Percentiles rank a stretch among this genome's conserved stretches.
These are phyloP conservation scores for Parthenolecanium corni DNA, from an alignment of 2,888 invertebrate species.

Conservation along the genomic window DNA sequence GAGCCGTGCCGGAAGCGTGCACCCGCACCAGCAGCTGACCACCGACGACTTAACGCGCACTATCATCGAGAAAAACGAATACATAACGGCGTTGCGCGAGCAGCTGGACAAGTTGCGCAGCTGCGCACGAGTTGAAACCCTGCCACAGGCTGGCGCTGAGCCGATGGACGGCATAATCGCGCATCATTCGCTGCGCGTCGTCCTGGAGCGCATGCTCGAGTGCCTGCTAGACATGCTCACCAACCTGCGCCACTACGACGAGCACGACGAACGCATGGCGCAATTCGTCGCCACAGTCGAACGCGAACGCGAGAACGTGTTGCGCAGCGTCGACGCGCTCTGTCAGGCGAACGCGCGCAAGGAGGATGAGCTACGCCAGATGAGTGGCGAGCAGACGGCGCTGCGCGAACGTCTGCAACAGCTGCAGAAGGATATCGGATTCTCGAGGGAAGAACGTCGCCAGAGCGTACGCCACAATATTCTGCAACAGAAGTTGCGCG, in stretches of 20 bases:
- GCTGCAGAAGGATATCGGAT: not conserved
- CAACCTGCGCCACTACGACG: too few relatives aligned
- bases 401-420: not conserved
- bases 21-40: too few relatives aligned
- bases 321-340: not conserved
- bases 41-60: not conserved
- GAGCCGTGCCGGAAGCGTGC: not conserved
- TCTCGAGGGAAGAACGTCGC: not conserved
- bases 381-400: not conserved
- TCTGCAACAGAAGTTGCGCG: not conserved
- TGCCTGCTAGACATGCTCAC: too few relatives aligned
- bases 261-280: too few relatives aligned
- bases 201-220: too few relatives aligned
- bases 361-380: not conserved
- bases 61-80: slow-evolving; percentile 10
- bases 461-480: not conserved
- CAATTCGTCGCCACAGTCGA: not conserved
- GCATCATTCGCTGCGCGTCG: too few relatives aligned
- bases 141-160: not conserved
- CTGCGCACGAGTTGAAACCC: not conserved
- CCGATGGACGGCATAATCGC: too few relatives aligned
- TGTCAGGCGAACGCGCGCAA: not conserved
- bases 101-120: not conserved
- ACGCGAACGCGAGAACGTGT: not conserved
- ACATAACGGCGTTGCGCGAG: slow-evolving; percentile 15